These are phyloP conservation scores for Bombus ignitus DNA, from an alignment of 1,140 invertebrate genomes.

Conservation along the genomic window DNA sequence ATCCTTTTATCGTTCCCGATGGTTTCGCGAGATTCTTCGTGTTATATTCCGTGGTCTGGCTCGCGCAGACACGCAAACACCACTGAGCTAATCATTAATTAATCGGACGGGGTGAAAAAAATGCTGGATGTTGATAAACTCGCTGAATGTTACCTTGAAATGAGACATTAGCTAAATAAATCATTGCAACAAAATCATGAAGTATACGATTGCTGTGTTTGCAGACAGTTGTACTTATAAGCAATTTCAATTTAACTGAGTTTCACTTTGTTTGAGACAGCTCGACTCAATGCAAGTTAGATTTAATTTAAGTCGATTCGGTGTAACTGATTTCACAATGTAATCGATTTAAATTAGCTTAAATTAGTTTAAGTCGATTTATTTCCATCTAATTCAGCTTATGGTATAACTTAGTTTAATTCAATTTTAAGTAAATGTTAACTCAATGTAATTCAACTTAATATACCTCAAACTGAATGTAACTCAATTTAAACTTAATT, in stretches of 20 bases:
- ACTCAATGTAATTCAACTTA: neutral
- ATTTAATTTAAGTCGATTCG: neutral
- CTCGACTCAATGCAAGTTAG: no score
- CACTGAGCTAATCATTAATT: conserved; percentile 12
- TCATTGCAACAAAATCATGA: neutral
- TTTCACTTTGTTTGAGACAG: neutral
- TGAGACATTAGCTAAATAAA: neutral
- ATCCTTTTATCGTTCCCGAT: conserved; percentile 28
- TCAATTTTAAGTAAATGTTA: neutral
- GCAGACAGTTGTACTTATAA: no score
- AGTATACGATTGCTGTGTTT: neutral
- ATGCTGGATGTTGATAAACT: conserved; percentile 5
- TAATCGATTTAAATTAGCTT: neutral
- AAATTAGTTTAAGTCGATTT: neutral
- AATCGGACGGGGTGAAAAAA: conserved; percentile 8
- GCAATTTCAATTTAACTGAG: neutral
- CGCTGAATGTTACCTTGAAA: neutral
- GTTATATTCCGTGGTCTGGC: conserved; percentile 7
- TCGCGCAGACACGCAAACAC: neutral
- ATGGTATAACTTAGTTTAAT: neutral
- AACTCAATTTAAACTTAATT: no score
- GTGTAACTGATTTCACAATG: neutral
- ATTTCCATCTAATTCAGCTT: neutral
- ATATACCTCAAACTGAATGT: no score
- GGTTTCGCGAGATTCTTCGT: neutral